These are phyloP conservation scores for Caenorhabditis angaria DNA, from an alignment of 2,888 invertebrate genomes.

Conservation along the genomic window DNA sequence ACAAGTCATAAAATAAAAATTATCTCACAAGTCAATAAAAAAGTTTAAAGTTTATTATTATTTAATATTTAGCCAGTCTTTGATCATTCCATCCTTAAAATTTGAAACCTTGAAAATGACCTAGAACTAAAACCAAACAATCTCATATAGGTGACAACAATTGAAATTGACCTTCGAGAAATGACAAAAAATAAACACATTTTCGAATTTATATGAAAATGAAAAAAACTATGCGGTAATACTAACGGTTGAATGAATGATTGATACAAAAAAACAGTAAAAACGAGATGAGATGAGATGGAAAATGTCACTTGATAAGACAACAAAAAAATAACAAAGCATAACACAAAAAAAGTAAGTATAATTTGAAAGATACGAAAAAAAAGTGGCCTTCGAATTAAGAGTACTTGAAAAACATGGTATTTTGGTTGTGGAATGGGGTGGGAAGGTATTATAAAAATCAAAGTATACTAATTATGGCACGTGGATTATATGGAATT, in stretches of 20 bases:
- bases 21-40: not conserved
- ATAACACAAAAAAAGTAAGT: too few species aligned
- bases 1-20: not conserved
- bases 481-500: not conserved
- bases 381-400: not conserved
- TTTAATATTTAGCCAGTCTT: too few species aligned
- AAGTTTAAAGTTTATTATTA: not conserved
- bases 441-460: too few species aligned
- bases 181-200: not conserved
- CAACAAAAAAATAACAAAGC: too few species aligned
- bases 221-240: not conserved
- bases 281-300: too few species aligned
- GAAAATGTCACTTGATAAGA: too few species aligned
- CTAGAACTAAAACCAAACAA: constrained; percentile 1
- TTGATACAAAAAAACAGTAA: too few species aligned
- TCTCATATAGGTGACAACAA: constrained; percentile 2
- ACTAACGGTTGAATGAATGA: not conserved
- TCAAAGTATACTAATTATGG: too few species aligned
- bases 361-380: too few species aligned
- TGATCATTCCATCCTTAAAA: not conserved
- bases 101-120: constrained; percentile 2
- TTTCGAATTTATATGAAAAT: too few species aligned
- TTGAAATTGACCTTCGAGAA: constrained; percentile 4
- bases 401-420: not conserved
- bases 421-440: not conserved